Evolutionary conservation across 2,113 vertebrate species (phyloP).

Genomic region (Crypturellus undulatus): DNA sequence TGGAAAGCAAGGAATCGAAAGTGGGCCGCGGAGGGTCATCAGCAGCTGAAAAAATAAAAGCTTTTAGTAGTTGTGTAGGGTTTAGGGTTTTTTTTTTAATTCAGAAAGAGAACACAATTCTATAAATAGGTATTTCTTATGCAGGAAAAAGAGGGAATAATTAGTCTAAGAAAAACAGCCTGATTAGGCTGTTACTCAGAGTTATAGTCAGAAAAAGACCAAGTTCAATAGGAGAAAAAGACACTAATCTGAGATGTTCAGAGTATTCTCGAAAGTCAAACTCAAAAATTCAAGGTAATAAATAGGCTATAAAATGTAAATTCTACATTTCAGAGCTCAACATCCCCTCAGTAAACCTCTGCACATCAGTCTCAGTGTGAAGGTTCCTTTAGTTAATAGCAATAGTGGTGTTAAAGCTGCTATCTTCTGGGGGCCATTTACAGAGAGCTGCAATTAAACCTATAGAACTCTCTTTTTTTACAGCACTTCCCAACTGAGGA

Average conservation of each 20-base stretch:
- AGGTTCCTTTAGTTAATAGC: constrained; percentile 38
- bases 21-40: constrained; percentile 95
- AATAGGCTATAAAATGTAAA: constrained; percentile 37
- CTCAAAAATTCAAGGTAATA: constrained; percentile 15
- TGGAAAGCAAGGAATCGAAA: constrained; percentile 94
- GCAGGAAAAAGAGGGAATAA: constrained; percentile 23
- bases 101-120: not conserved
- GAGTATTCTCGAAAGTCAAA: not conserved
- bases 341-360: not conserved
- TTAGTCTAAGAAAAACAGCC: not conserved
- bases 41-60: constrained; percentile 79
- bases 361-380: not conserved
- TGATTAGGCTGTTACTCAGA: not conserved
- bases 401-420: constrained; percentile 33
- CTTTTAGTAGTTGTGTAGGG: not conserved
- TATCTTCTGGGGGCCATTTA: constrained; percentile 14
- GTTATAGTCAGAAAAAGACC: not conserved
- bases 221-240: not conserved
- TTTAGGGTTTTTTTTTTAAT: not conserved
- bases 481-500: not conserved
- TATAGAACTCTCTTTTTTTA: not conserved
- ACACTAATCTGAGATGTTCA: not conserved
- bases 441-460: constrained; percentile 9
- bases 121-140: not conserved
- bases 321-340: constrained; percentile 13